Base-by-base conservation (phyloP, 2,797 vertebrate species). In the Notolepis coatsorum region DNA sequence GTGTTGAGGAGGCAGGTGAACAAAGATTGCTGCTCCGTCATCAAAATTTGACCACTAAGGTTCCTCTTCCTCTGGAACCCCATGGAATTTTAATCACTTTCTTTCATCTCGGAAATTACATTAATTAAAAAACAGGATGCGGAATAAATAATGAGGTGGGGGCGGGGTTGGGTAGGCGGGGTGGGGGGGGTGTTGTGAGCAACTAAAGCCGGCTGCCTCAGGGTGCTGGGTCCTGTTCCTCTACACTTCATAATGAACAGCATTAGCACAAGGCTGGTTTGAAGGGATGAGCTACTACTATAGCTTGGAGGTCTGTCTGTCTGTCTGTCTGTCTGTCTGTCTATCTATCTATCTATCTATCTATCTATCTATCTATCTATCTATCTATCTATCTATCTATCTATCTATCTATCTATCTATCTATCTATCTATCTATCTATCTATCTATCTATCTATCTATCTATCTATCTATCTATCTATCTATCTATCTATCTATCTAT, bases 41-140 rank as follows among this genome's bases (percentile, higher is more conserved):
- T 88, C 80, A 84, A 79, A 87, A 75, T 83, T 77, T 85, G 83
- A 86, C 84, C 79, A 64, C 13, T 3, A 71, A 48, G 64, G 72
- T 84, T 84, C 73, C 72, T 82, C 71, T 90, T 88, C 81, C 81
- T 83, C 77, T 73, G 46, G 30, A 68, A 46, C 75, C 64, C 75
- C 41, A 61, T 75, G 77, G 80, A 88, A 73, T 52, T 82, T 84
- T 82, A 85, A 85, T 89, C 62, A 75, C 67, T 74, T n/a, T 63
- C 79, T 85, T 89, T 89, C 79, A 89, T 89, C 84, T 78, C 79
- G 77, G 88, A 88, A 89, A 90, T 88, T 61, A 72, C 77, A 83
- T 85, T 85, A 84, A 89, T 89, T 88, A 87, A 83, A 84, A 84
- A 87, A 75, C 80, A 84, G 82, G 85, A 86, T 84, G 77, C 74